These are phyloP conservation scores for Parnassius glacialis DNA, from an alignment of 2,888 invertebrate genomes.

Conservation along the genomic window DNA sequence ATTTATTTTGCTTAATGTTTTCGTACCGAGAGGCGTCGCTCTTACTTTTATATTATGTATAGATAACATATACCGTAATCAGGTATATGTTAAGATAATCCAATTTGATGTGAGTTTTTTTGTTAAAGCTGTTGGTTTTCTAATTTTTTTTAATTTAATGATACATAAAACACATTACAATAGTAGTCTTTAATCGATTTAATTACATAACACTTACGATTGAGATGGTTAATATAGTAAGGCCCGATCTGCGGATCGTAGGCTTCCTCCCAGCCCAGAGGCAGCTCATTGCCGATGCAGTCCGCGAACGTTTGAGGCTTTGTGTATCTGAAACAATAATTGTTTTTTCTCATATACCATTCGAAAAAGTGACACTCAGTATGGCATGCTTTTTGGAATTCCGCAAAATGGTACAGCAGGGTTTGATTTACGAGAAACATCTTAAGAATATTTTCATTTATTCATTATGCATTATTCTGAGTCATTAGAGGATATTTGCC, in stretches of 20 bases:
- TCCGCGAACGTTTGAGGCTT: slow-evolving; percentile 98
- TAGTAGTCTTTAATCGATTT: too few relatives aligned
- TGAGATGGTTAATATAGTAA: slow-evolving; percentile 98
- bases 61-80: too few relatives aligned
- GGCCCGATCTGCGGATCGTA: slow-evolving; percentile 96
- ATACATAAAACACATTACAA: too few relatives aligned
- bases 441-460: not conserved
- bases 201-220: slow-evolving; percentile 85
- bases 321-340: slow-evolving; percentile 89
- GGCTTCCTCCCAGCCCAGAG: slow-evolving; percentile 98
- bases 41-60: too few relatives aligned
- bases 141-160: too few relatives aligned
- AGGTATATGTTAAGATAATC: too few relatives aligned
- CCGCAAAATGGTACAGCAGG: not conserved
- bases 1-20: too few relatives aligned
- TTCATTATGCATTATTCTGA: not conserved
- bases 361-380: slow-evolving; percentile 1
- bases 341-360: slow-evolving; percentile 5
- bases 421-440: too few relatives aligned
- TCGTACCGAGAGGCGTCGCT: too few relatives aligned
- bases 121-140: too few relatives aligned
- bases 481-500: not conserved
- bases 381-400: not conserved
- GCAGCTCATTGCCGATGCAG: slow-evolving; percentile 98
- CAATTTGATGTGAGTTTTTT: too few relatives aligned